Base-by-base conservation (phyloP, 1,140 invertebrate species). In the Panagrolaimus sp. region DNA sequence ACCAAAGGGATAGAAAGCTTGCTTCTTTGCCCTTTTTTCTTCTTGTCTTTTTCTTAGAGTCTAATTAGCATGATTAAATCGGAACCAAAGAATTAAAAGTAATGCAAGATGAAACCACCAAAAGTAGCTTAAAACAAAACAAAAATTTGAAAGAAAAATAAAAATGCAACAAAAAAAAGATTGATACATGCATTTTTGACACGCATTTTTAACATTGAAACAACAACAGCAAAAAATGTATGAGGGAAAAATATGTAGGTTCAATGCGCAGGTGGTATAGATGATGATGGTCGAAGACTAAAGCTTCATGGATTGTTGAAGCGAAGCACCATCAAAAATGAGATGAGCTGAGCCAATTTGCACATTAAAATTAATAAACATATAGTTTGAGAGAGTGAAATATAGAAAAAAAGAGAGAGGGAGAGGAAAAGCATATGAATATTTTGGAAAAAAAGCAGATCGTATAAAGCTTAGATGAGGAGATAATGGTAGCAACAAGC, bases 291-390 rank as follows among this genome's bases (percentile, higher is more conserved):
- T 57, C 51, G 31, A 38, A 38, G 31, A 7, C 51, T 57, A 27
- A 20, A 25, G 20, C 27, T 57, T 57, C 51, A 57, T 11, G 51
- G 51, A 57, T 57, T 27, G 27, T 57, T 57, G 51, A 20, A 27
- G 51, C 27, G 51, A 57, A 57, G 27, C 27, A 27, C 9, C 20
- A 38, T 38, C 31, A 8, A 20, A 27, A 27, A 27, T 25, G 20
- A 27, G 51, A 57, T 27, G 51, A 27, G 51, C 27, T 11, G 51
- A 27, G 14, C 51, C 51, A 57, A 57, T 57, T 57, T 57, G 51
- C 27, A 27, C 51, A 57, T 57, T 25, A 57, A 57, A 57, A 57
- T 57, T 57, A 57, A 57, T 57, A 57, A 57, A 57, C 51, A 57
- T 57, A 57, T 38, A 38, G 31, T 38, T 4, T 38, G 2, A 38